Percentiles rank a stretch among this genome's conserved stretches.
Evolutionary conservation across 2,113 vertebrate genomes (phyloP).

Genomic region (Chlorodrepanis virens): DNA sequence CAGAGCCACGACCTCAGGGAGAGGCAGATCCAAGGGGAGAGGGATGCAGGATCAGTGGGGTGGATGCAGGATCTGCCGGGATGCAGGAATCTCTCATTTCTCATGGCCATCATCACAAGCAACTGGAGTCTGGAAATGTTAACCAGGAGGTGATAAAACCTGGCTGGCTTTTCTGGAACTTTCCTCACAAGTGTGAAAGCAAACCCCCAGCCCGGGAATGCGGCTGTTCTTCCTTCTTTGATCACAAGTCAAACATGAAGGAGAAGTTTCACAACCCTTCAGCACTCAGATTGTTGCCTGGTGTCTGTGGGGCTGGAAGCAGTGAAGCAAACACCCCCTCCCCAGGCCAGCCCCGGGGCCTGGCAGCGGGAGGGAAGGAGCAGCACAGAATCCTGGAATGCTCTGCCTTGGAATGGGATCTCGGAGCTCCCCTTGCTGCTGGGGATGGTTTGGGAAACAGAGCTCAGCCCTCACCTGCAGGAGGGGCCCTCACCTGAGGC

Average conservation of each 20-base stretch:
- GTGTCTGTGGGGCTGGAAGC: not conserved
- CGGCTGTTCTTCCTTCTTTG: not conserved
- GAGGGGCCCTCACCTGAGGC: not conserved
- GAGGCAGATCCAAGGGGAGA: not conserved
- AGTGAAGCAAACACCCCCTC: not conserved
- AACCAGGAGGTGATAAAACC: not conserved
- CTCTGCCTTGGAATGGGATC: not conserved
- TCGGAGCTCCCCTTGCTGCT: not conserved
- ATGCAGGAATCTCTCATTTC: not conserved
- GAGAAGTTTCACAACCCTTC: not conserved
- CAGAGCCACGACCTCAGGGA: not conserved
- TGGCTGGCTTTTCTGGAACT: not conserved
- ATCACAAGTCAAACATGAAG: not conserved
- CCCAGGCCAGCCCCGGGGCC: not conserved
- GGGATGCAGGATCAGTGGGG: not conserved
- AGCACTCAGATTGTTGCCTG: not conserved
- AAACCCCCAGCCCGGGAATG: not conserved
- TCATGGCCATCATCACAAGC: rapidly evolving
- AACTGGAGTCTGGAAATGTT: not conserved
- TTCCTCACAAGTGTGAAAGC: not conserved
- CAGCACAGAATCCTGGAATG: not conserved
- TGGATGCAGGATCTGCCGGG: too few species aligned
- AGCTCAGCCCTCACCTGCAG: not conserved
- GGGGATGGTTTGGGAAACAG: rapidly evolving
- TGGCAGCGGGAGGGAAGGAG: not conserved